These are phyloP conservation scores for Hirudinaria manillensis DNA, from an alignment of 2,888 invertebrate genomes.

Conservation along the genomic window DNA sequence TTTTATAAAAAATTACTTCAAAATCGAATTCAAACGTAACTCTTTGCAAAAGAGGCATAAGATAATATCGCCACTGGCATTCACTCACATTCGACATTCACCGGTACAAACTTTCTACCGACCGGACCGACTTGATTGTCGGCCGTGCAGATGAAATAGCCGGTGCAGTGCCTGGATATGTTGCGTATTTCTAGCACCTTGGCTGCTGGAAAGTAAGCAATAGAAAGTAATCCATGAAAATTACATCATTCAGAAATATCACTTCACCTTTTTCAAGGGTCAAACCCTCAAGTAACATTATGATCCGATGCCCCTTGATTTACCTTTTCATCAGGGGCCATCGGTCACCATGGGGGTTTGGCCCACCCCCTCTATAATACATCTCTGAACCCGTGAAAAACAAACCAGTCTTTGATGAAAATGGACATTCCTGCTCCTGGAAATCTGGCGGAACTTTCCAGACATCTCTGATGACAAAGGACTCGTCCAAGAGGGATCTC, in stretches of 20 bases:
- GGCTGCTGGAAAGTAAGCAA: not conserved
- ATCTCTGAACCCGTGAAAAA: too few relatives aligned
- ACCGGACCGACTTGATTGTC: not conserved
- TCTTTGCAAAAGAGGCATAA: not conserved
- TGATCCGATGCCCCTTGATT: too few relatives aligned
- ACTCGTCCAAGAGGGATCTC: not conserved
- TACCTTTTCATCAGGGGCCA: too few relatives aligned
- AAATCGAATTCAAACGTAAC: not conserved
- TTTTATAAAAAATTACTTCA: not conserved
- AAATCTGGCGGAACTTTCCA: not conserved
- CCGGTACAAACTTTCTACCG: not conserved
- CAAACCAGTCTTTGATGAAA: not conserved
- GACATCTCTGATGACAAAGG: not conserved
- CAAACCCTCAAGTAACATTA: too few relatives aligned
- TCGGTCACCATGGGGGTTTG: too few relatives aligned
- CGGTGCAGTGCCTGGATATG: constrained; percentile 10
- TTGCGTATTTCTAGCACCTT: not conserved
- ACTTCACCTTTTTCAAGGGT: too few relatives aligned
- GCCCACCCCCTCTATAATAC: too few relatives aligned
- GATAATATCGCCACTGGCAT: not conserved
- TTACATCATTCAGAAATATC: too few relatives aligned
- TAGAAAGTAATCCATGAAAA: too few relatives aligned
- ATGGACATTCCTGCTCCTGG: not conserved
- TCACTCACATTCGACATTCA: not conserved
- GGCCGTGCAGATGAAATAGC: not conserved